phyloP scores from a whole-genome alignment of 2,797 vertebrate genomes.

The Cryptoprocta ferox region DNA sequence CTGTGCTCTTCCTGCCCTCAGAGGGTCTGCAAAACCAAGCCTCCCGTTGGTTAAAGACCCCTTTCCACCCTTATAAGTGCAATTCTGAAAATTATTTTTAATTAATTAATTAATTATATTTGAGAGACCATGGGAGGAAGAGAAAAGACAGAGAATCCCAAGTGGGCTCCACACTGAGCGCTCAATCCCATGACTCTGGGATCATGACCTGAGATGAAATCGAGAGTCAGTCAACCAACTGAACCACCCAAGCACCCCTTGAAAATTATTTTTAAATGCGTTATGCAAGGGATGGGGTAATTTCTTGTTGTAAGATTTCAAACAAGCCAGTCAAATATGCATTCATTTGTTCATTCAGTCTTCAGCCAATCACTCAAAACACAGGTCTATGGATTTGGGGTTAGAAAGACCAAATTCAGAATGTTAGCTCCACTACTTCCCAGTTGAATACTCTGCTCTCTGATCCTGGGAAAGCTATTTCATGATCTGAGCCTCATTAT shows the following conservation, averaged over 20 bases:
- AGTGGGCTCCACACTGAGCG: no score
- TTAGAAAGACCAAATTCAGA: not conserved
- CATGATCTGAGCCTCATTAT: not conserved
- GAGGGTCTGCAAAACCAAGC: not conserved
- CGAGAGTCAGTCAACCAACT: no score
- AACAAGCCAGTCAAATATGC: not conserved
- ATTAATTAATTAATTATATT: no score
- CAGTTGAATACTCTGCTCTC: not conserved
- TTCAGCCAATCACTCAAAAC: not conserved
- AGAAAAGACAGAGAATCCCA: no score
- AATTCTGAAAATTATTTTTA: not conserved
- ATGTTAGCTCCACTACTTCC: not conserved
- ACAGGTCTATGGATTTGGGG: not conserved
- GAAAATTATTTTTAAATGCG: not conserved
- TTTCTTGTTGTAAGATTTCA: not conserved
- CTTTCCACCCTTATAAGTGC: rapidly evolving
- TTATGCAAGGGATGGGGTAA: not conserved
- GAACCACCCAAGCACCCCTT: no score
- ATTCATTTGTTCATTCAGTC: not conserved
- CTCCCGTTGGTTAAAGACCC: rapidly evolving
- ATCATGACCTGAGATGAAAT: no score
- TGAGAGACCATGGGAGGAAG: no score
- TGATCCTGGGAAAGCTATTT: not conserved
- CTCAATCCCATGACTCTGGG: no score
- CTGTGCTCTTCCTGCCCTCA: not conserved